Percentiles rank a stretch among this genome's conserved stretches.
Conservation (phyloP, 1,140 invertebrate genomes). For the Bacillus rossius region DNA sequence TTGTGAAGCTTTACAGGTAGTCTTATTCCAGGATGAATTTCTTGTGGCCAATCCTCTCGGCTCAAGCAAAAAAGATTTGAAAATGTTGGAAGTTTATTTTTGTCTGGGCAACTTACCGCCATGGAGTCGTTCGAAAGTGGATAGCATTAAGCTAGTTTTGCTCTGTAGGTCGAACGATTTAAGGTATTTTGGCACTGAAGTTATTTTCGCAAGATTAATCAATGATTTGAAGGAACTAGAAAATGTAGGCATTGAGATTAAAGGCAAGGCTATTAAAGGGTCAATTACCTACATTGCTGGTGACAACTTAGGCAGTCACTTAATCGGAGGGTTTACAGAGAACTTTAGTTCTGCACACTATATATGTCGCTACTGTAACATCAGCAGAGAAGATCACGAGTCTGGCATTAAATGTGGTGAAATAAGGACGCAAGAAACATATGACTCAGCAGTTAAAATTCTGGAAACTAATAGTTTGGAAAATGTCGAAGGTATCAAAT, state of each 20-base stretch:
- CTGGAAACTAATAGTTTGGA: background rate
- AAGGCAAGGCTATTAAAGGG: conserved; percentile 21
- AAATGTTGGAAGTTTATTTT: conserved; percentile 4
- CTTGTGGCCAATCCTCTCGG: conserved; percentile 2
- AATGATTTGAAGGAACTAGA: background rate
- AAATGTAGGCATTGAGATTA: background rate
- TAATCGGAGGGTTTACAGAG: conserved; percentile 26
- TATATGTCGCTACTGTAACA: conserved; percentile 29
- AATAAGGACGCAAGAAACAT: background rate
- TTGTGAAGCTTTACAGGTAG: background rate
- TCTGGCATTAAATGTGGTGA: background rate
- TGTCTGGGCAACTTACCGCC: conserved; percentile 5
- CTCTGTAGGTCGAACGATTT: conserved; percentile 4
- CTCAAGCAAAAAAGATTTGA: background rate
- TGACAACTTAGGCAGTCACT: conserved; percentile 31
- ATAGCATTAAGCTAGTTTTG: conserved; percentile 8
- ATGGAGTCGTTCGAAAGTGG: conserved; percentile 5
- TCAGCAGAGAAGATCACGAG: background rate
- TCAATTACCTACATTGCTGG: conserved; percentile 28
- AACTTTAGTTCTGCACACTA: conserved; percentile 27
- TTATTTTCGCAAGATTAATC: background rate
- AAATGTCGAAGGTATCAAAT: conserved; percentile 7
- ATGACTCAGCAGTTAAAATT: background rate
- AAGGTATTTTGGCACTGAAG: background rate
- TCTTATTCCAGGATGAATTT: conserved; percentile 6